Evolutionary conservation across 64 coral and sea anemone species (phyloP).

Genomic region (Dendrophyllia cribrosa): DNA sequence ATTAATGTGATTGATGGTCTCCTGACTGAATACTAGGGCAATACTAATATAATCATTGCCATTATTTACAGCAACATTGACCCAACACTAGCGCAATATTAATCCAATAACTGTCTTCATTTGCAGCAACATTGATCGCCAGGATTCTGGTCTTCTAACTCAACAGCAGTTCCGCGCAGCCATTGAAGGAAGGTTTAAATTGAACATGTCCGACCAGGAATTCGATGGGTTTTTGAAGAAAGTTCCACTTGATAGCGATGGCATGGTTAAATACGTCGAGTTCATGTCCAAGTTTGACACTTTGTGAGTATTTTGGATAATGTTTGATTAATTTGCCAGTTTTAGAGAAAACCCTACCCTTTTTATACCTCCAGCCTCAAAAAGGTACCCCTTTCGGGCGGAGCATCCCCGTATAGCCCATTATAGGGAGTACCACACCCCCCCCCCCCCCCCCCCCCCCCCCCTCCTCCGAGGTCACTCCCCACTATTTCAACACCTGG

Average conservation of each 20-base stretch:
- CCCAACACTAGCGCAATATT: neutral
- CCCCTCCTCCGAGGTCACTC: no score
- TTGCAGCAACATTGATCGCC: neutral
- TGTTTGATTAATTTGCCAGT: neutral
- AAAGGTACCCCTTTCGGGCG: no score
- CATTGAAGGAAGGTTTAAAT: conserved; percentile 95
- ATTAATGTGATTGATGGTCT: no score
- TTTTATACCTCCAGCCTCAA: no score
- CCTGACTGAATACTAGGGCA: no score
- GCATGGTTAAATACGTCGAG: conserved; percentile 95
- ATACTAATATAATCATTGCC: no score
- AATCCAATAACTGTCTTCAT: neutral
- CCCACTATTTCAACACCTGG: no score
- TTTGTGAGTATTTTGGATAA: conserved; percentile 64
- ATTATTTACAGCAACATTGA: no score
- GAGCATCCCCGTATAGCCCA: no score
- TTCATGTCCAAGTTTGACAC: conserved; percentile 99
- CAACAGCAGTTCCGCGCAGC: conserved; percentile 99
- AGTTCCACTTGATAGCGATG: conserved; percentile 89
- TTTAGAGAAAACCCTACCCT: no score
- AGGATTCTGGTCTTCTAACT: conserved; percentile 81
- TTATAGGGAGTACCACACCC: no score
- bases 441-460: no score
- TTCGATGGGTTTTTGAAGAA: conserved; percentile 79
- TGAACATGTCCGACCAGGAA: conserved; percentile 88